Evolutionary conservation across 2,797 vertebrate species (phyloP).

Genomic region (Cheirogaleus major): DNA sequence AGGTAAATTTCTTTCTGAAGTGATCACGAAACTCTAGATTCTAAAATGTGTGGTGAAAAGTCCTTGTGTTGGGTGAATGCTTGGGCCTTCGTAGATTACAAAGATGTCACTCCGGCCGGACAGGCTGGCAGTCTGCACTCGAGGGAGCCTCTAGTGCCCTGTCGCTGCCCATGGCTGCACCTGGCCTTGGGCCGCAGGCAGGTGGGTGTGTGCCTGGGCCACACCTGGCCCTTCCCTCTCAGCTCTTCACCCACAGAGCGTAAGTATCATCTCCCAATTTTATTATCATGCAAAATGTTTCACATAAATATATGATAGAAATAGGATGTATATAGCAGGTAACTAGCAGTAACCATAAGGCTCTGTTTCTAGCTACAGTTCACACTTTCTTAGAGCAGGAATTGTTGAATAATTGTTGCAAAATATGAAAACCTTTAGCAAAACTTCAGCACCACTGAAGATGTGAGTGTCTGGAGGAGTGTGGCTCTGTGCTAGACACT

Average conservation of each 20-base stretch:
- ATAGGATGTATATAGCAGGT: background rate
- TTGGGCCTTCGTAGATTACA: constrained; percentile 58
- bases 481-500: background rate
- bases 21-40: background rate
- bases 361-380: background rate
- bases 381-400: background rate
- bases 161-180: constrained; percentile 53
- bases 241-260: background rate
- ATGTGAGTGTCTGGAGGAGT: background rate
- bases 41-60: background rate
- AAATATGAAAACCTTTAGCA: background rate
- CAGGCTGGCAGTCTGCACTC: constrained; percentile 60
- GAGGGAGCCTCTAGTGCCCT: constrained; percentile 79
- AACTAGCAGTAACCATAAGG: background rate
- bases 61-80: background rate
- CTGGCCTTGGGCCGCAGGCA: background rate
- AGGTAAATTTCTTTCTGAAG: constrained; percentile 29
- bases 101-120: background rate
- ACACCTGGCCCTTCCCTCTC: background rate
- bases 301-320: background rate
- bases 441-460: background rate
- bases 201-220: background rate
- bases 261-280: background rate
- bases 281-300: background rate
- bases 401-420: background rate